A percentile compares a stretch with the other conserved stretches of the same genome.
phyloP scores from a whole-genome alignment of 2,113 vertebrate species.

The Megaceryle maxima region DNA sequence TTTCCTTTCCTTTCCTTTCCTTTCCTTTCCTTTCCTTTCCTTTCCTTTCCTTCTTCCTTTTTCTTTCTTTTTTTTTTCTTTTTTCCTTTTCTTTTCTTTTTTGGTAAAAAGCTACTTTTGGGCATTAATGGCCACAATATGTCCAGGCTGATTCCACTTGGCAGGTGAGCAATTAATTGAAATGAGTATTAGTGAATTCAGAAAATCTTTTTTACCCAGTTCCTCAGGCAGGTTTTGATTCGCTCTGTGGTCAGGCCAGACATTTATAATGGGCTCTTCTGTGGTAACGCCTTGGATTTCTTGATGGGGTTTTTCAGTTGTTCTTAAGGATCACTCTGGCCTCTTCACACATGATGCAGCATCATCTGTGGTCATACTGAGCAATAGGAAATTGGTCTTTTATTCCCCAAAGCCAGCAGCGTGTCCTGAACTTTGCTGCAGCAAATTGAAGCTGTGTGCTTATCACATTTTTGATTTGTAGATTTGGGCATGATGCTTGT shows the following conservation, averaged over 20 bases:
- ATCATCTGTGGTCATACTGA: background rate
- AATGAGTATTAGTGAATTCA: background rate
- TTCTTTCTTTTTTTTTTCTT: too few species aligned
- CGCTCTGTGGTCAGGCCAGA: background rate
- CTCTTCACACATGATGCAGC: background rate
- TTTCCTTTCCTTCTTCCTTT: background rate
- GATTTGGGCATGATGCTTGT: background rate
- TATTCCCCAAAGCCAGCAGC: background rate
- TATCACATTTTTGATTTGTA: background rate
- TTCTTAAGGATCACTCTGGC: background rate
- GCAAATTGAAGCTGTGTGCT: background rate
- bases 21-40: too few species aligned
- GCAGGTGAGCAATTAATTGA: constrained; percentile 40
- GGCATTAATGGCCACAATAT: constrained; percentile 9
- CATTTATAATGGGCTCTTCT: background rate
- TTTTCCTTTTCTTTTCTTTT: background rate
- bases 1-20: too few species aligned
- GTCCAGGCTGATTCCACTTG: constrained; percentile 1
- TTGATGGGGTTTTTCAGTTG: background rate
- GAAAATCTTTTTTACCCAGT: constrained; percentile 30
- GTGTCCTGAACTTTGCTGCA: background rate
- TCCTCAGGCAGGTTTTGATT: constrained; percentile 46
- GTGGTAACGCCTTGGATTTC: background rate
- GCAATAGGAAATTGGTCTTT: background rate
- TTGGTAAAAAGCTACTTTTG: background rate